These are phyloP conservation scores for Psittacula derbiana DNA, from an alignment of 2,797 vertebrate genomes.

Conservation along the genomic window DNA sequence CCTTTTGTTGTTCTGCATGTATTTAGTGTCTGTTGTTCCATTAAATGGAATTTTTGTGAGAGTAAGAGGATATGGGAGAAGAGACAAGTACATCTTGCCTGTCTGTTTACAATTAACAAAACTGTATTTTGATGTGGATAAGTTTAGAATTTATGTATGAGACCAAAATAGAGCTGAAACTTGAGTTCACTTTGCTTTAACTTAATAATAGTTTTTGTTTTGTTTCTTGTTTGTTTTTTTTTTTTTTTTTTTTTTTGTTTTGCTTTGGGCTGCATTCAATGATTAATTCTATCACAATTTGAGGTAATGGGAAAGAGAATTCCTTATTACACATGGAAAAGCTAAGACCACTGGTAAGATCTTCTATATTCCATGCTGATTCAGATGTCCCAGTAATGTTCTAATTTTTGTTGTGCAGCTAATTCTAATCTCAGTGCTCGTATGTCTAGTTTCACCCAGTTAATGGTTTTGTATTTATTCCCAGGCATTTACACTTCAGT, in stretches of 20 bases:
- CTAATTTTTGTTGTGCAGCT: neutral
- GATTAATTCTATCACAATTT: constrained; percentile 38
- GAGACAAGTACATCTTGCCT: neutral
- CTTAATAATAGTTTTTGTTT: neutral
- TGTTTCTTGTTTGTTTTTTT: neutral
- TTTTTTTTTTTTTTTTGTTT: neutral
- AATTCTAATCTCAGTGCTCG: neutral
- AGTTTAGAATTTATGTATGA: neutral
- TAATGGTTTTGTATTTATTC: neutral
- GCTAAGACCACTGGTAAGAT: neutral
- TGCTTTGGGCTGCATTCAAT: neutral
- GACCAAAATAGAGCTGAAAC: neutral
- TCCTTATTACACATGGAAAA: neutral
- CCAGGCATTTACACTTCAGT: neutral
- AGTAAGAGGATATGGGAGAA: neutral
- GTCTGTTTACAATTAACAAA: neutral
- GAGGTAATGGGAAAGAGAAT: constrained; percentile 8
- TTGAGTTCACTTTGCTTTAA: neutral
- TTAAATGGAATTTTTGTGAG: neutral
- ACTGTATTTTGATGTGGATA: neutral
- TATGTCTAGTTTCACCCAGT: neutral
- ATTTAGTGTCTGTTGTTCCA: neutral
- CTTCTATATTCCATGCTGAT: neutral
- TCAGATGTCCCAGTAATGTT: neutral
- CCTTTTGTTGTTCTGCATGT: neutral